These are phyloP conservation scores for Daboia siamensis DNA, from an alignment of 2,113 vertebrate species.

Conservation along the genomic window DNA sequence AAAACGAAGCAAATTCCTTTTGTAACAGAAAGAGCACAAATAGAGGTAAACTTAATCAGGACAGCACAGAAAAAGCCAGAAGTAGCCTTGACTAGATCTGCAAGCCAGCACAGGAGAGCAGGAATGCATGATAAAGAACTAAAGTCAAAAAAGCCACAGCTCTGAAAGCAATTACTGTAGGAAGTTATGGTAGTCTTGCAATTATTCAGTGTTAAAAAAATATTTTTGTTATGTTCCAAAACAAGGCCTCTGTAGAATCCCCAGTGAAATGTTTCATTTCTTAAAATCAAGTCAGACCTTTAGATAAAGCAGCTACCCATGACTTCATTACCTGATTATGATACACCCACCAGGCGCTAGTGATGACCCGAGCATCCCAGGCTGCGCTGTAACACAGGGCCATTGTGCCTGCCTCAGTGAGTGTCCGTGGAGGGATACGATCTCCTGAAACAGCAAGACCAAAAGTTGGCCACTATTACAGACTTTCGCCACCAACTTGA, in stretches of 20 bases:
- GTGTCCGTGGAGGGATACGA: slow-evolving; percentile 84
- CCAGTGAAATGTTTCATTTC: not conserved
- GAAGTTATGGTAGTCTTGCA: not conserved
- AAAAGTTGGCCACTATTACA: not conserved
- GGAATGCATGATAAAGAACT: not conserved
- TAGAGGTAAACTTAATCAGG: not conserved
- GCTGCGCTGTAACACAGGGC: slow-evolving; percentile 95
- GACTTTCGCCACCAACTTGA: not conserved
- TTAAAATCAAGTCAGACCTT: not conserved
- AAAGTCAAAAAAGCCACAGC: not conserved
- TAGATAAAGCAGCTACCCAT: fast-evolving
- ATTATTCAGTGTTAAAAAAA: not conserved
- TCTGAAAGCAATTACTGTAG: not conserved
- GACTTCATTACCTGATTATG: slow-evolving; percentile 85
- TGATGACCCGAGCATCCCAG: slow-evolving; percentile 95
- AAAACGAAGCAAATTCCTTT: not conserved
- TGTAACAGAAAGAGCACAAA: too few species aligned
- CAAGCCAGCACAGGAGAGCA: not conserved
- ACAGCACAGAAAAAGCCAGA: not conserved
- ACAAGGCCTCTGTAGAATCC: too few species aligned
- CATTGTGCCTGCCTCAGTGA: slow-evolving; percentile 95
- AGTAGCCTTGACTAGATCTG: not conserved
- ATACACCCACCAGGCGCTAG: slow-evolving; percentile 98
- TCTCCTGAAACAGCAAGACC: slow-evolving; percentile 68
- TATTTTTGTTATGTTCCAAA: not conserved